A percentile compares a stretch with the other conserved stretches of the same genome.
These are phyloP conservation scores for Drosophila triauraria DNA, from an alignment of 1,140 invertebrate species.

Conservation along the genomic window DNA sequence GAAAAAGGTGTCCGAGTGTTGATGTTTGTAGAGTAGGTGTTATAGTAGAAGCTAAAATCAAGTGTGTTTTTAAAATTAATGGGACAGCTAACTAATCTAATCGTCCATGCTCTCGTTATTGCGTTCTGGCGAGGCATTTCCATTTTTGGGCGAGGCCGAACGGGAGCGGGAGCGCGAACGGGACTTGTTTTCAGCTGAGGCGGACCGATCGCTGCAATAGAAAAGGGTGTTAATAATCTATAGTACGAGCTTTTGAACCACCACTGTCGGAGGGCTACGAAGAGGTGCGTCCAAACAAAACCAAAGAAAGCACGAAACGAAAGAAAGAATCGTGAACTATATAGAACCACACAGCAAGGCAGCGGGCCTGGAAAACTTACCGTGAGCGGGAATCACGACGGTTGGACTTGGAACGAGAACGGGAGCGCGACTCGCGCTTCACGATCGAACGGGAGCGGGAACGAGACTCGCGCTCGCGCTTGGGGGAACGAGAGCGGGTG, in stretches of 20 bases:
- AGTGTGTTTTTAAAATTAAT: constrained; percentile 72
- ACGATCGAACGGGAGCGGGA: constrained; percentile 80
- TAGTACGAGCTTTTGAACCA: constrained; percentile 47
- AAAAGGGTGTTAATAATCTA: constrained; percentile 32
- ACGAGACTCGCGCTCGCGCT: constrained; percentile 83
- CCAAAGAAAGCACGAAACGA: constrained; percentile 74
- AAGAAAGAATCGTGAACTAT: constrained; percentile 50
- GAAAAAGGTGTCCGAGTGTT: constrained; percentile 65
- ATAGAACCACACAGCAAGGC: constrained; percentile 15
- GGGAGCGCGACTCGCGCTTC: constrained; percentile 85
- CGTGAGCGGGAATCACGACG: constrained; percentile 84
- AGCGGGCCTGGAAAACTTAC: constrained; percentile 56
- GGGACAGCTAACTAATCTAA: constrained; percentile 80
- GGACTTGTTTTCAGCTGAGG: constrained; percentile 84
- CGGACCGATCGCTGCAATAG: constrained; percentile 85
- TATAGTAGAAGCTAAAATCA: constrained; percentile 77
- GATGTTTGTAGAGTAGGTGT: constrained; percentile 59
- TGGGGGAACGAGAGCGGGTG: constrained; percentile 80
- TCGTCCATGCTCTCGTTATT: constrained; percentile 83
- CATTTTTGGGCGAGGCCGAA: constrained; percentile 85
- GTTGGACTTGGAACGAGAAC: constrained; percentile 84
- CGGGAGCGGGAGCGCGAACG: constrained; percentile 85
- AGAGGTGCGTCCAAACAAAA: constrained; percentile 72
- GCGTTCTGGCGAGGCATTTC: constrained; percentile 84
- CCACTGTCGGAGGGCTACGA: constrained; percentile 57